Percentiles rank a stretch among this genome's conserved stretches.
Conservation (phyloP, 1,140 invertebrate genomes). For the Bursaphelenchus mucronatus region DNA sequence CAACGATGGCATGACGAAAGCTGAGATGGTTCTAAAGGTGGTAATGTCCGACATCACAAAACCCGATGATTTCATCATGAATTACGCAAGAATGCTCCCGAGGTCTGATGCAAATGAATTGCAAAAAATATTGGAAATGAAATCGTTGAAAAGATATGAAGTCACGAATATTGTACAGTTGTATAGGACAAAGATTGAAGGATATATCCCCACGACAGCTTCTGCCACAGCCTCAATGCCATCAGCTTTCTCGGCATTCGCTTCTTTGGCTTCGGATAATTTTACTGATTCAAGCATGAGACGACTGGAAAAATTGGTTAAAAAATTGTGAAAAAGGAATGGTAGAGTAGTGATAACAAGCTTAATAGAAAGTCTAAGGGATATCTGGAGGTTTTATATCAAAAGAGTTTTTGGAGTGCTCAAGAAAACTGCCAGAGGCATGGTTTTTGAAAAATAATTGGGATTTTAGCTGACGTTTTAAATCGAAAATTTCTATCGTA, state of each 20-base stretch:
- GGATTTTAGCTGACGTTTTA: no score
- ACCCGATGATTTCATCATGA: constrained; percentile 74
- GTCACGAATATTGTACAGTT: constrained; percentile 45
- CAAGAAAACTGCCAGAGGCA: no score
- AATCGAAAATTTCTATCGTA: no score
- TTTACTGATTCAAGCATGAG: constrained; percentile 54
- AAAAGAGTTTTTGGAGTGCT: no score
- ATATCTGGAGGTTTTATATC: no score
- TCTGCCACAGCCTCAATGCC: constrained; percentile 48
- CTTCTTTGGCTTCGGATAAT: constrained; percentile 50
- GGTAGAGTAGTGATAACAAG: no score
- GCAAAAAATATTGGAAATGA: constrained; percentile 94
- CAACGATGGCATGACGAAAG: constrained; percentile 91
- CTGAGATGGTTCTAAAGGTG: constrained; percentile 95
- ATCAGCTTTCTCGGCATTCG: constrained; percentile 45
- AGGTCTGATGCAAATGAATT: constrained; percentile 85
- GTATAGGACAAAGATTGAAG: constrained; percentile 39
- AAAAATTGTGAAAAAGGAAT: constrained; percentile 28
- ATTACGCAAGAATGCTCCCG: constrained; percentile 81
- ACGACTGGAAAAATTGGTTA: constrained; percentile 58
- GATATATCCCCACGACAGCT: constrained; percentile 47
- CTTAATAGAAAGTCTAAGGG: no score
- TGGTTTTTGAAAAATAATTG: no score
- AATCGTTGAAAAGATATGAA: constrained; percentile 65
- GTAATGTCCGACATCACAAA: constrained; percentile 88